phyloP scores from a whole-genome alignment of 2,888 invertebrate genomes.

The Dinocampus coccinellae region DNA sequence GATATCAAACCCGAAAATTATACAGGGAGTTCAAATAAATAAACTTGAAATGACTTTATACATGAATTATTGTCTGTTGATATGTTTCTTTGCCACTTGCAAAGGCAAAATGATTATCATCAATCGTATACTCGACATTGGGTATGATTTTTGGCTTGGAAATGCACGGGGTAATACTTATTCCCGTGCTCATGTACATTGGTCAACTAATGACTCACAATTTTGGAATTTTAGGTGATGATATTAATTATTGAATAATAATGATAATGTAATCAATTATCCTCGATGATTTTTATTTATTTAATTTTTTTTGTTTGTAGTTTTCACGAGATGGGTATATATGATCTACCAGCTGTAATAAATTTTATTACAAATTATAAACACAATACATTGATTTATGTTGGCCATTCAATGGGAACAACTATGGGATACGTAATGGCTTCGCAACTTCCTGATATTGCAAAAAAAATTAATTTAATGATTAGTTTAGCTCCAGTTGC shows the following conservation, averaged over 20 bases:
- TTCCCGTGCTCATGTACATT: conserved; percentile 71
- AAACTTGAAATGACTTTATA: too few relatives aligned
- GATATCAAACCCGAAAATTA: too few relatives aligned
- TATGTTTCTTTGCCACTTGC: background rate
- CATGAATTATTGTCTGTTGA: background rate
- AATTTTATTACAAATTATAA: conserved; percentile 72
- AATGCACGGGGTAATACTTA: conserved; percentile 77
- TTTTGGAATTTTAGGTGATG: conserved; percentile 71
- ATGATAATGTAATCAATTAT: too few relatives aligned
- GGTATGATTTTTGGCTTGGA: conserved; percentile 72
- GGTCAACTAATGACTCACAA: conserved; percentile 57
- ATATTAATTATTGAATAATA: too few relatives aligned
- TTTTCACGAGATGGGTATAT: conserved; percentile 76
- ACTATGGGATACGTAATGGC: conserved; percentile 67
- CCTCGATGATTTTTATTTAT: too few relatives aligned
- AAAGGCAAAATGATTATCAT: background rate
- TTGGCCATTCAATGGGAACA: conserved; percentile 76
- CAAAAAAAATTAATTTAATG: conserved; percentile 63
- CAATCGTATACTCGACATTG: too few relatives aligned
- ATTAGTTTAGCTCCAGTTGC: conserved; percentile 69
- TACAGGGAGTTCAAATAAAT: too few relatives aligned
- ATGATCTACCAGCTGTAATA: conserved; percentile 75
- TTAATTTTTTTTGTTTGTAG: too few relatives aligned
- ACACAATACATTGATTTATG: conserved; percentile 67
- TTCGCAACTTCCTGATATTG: conserved; percentile 68